Conservation (phyloP, 2,888 invertebrate species). For the Troilus luridus region DNA sequence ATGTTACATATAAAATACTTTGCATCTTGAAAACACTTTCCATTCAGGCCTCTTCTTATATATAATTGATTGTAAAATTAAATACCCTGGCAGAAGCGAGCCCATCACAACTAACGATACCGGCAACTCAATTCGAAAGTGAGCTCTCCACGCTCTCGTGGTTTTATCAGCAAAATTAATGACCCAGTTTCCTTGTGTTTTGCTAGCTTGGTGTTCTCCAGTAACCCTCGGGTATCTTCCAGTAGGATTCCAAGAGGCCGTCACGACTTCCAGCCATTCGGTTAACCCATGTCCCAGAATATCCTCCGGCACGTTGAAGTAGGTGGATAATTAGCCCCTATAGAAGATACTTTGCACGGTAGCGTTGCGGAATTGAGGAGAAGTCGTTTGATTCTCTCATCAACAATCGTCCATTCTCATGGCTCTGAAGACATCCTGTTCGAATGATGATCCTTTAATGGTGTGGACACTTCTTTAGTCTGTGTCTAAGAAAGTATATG, state of each 20-base stretch:
- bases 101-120: background rate
- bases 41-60: background rate
- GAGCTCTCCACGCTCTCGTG: background rate
- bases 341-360: background rate
- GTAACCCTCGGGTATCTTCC: background rate
- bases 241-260: background rate
- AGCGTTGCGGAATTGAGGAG: background rate
- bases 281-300: constrained; percentile 10
- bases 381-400: background rate
- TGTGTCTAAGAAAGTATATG: background rate
- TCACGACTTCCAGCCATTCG: background rate
- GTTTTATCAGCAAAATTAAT: background rate
- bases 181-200: background rate
- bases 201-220: background rate
- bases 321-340: background rate
- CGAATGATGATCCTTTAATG: background rate
- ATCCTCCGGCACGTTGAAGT: background rate
- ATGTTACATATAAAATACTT: background rate
- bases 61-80: background rate
- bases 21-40: background rate
- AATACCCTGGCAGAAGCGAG: background rate
- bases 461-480: too few relatives aligned
- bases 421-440: background rate
- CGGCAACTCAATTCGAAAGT: background rate
- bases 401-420: background rate